A percentile compares a stretch with the other conserved stretches of the same genome.
Conservation (phyloP, 2,888 invertebrate genomes). For the Eristalis pertinax region DNA sequence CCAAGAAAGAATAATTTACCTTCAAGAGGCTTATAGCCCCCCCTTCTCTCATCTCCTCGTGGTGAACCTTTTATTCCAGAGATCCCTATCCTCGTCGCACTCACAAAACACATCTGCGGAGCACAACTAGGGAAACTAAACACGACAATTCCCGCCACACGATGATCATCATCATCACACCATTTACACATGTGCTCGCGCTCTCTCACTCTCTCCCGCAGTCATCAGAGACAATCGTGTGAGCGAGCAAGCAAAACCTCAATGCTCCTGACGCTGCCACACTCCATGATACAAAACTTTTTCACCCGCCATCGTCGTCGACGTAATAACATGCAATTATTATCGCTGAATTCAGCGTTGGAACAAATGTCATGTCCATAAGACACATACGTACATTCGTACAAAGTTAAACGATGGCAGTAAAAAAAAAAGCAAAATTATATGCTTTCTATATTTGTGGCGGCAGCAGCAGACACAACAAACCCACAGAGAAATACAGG, state of each 20-base stretch:
- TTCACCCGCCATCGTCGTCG: not conserved
- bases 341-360: conserved; percentile 45
- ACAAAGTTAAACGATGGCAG: conserved; percentile 26
- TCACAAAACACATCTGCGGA: conserved; percentile 18
- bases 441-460: conserved; percentile 50
- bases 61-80: not conserved
- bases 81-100: not conserved
- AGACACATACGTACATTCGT: conserved; percentile 16
- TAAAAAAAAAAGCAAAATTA: conserved; percentile 3
- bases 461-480: conserved; percentile 52
- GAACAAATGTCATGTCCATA: conserved; percentile 51
- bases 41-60: not conserved
- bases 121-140: conserved; percentile 12
- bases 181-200: not conserved
- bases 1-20: conserved; percentile 15
- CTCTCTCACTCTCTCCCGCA: too few species aligned
- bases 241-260: conserved; percentile 26
- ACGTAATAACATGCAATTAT: conserved; percentile 57
- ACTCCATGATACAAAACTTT: conserved; percentile 8
- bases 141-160: conserved; percentile 36
- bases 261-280: not conserved
- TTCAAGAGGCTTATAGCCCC: not conserved
- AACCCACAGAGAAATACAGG: conserved; percentile 33
- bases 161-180: conserved; percentile 23
- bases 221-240: conserved; percentile 1